phyloP scores from a whole-genome alignment of 2,797 vertebrate species.

The Rhynchotus rufescens region DNA sequence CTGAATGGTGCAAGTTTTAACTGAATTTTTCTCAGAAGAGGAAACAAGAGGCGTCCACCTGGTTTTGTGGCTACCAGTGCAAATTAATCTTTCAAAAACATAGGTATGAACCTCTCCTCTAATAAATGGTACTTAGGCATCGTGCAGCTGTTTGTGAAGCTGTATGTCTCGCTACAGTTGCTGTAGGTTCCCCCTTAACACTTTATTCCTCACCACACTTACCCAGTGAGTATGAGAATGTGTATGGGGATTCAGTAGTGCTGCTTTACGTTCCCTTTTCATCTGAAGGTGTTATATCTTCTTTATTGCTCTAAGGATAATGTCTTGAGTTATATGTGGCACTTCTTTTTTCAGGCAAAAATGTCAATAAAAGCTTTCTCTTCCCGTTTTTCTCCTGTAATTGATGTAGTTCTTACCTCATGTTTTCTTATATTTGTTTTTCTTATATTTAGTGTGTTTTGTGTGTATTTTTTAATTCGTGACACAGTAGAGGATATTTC shows the following conservation, averaged over 20 bases:
- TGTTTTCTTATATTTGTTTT: neutral
- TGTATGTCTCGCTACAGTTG: fast-evolving
- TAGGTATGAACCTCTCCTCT: neutral
- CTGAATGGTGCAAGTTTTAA: neutral
- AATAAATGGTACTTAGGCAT: neutral
- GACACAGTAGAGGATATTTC: neutral
- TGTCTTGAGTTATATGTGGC: neutral
- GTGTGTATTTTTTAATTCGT: neutral
- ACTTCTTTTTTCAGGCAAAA: neutral
- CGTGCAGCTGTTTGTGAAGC: neutral
- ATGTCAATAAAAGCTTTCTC: neutral
- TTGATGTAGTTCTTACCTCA: neutral
- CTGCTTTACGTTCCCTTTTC: neutral
- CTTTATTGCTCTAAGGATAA: neutral
- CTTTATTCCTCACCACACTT: neutral
- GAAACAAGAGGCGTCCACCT: neutral
- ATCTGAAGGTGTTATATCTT: neutral
- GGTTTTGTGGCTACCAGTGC: neutral
- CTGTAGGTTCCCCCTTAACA: neutral
- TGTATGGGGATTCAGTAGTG: neutral
- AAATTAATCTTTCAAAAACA: neutral
- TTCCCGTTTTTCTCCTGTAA: neutral
- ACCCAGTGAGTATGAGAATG: neutral
- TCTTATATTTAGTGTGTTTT: neutral
- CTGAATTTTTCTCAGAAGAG: neutral